phyloP scores from a whole-genome alignment of 2,113 vertebrate species.

The Enhydra lutris region DNA sequence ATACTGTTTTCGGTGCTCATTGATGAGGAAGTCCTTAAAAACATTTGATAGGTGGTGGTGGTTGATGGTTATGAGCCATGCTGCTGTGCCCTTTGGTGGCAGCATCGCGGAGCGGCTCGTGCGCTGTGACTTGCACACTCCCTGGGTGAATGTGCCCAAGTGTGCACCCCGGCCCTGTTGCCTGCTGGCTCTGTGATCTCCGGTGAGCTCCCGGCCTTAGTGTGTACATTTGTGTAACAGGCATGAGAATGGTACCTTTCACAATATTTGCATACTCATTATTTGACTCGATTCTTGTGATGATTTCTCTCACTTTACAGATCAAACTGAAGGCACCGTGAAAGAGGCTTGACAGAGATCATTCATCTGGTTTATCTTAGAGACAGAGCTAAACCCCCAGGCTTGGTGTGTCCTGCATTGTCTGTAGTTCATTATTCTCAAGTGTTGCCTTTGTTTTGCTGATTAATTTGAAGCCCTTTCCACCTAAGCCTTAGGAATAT shows the following conservation, averaged over 20 bases:
- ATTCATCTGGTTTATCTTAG: background rate
- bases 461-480: background rate
- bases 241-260: background rate
- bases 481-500: background rate
- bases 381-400: background rate
- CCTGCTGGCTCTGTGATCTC: background rate
- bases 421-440: background rate
- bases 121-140: accelerated
- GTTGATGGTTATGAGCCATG: accelerated
- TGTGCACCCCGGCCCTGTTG: background rate
- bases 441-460: background rate
- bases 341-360: background rate
- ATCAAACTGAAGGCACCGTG: background rate
- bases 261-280: background rate
- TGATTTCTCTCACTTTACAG: background rate
- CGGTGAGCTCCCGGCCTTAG: background rate
- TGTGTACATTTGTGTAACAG: background rate
- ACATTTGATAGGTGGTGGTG: too few species aligned
- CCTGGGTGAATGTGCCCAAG: background rate
- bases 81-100: background rate
- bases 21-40: background rate
- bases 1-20: background rate
- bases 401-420: background rate
- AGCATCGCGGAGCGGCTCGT: background rate
- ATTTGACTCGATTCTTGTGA: background rate